Conservation (phyloP, 2,797 vertebrate species). For the Ctenopoma kingsleyae region DNA sequence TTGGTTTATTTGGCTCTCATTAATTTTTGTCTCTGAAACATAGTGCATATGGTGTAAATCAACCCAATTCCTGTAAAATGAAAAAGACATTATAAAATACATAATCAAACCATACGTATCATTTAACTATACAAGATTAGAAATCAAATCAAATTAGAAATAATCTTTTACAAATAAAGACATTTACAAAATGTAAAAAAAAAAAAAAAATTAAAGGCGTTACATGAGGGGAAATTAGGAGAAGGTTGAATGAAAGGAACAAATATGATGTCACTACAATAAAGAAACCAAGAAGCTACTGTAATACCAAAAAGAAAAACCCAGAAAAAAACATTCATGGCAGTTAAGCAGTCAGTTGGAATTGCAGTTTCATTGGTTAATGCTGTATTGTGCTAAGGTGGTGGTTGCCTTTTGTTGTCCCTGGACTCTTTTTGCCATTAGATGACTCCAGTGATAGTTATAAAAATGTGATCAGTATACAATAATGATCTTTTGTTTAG, state of each 20-base stretch:
- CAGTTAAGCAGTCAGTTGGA: slow-evolving; percentile 51
- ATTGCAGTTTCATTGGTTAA: slow-evolving; percentile 36
- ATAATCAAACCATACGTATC: slow-evolving; percentile 44
- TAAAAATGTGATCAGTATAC: slow-evolving; percentile 64
- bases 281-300: slow-evolving; percentile 49
- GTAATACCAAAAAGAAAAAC: slow-evolving; percentile 47
- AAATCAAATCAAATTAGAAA: slow-evolving; percentile 22
- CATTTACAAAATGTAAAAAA: slow-evolving; percentile 55
- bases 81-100: slow-evolving; percentile 68
- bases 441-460: slow-evolving; percentile 36
- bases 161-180: slow-evolving; percentile 52
- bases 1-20: slow-evolving; percentile 66
- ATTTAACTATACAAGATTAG: slow-evolving; percentile 53
- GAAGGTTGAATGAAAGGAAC: slow-evolving; percentile 8
- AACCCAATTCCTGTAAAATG: slow-evolving; percentile 61
- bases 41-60: slow-evolving; percentile 67
- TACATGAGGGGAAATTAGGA: slow-evolving; percentile 23
- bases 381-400: slow-evolving; percentile 54
- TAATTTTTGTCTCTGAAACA: slow-evolving; percentile 61
- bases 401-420: slow-evolving; percentile 23
- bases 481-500: slow-evolving; percentile 53
- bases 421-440: slow-evolving; percentile 33
- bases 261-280: slow-evolving; percentile 30
- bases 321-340: slow-evolving; percentile 33
- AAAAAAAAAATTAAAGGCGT: slow-evolving; percentile 51